Evolutionary conservation across 2,888 invertebrate species (phyloP), one percentile per base, ranked within the genome.

Genomic region (Dryomyza anilis): DNA sequence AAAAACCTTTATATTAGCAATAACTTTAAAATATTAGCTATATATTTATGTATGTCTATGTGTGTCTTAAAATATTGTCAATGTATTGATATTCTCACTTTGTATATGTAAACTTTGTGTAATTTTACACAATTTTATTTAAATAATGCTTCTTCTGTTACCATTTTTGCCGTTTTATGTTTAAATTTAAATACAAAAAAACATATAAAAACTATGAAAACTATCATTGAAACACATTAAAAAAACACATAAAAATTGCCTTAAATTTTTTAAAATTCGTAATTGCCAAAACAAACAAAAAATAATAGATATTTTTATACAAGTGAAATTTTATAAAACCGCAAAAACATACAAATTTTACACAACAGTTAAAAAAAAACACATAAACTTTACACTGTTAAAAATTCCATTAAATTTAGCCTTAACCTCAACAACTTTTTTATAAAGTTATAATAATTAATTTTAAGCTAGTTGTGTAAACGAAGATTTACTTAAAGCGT

Each of bases 331-430:
- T 12, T n/a, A 39, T 23, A 39, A 55, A 55, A 12, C 8, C 14
- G 39, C 29, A 45, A 46, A 48, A 21, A 59, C 46, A 12, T 39
- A 12, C 39, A 39, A 39, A 39, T 39, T n/a, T 39, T 39, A n/a
- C n/a, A n/a, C n/a, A n/a, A n/a, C n/a, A n/a, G n/a, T n/a, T n/a
- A 16, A 52, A 10, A 14, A 21, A 52, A 3, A 29, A 27, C n/a
- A 52, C 52, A 52, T 16, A 19, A 48, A 48, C 23, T 52, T 52
- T 52, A 4, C 33, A 60, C 30, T 60, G 30, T 14, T 27, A 16
- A n/a, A 61, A 29, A 61, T 61, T 61, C 61, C 61, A 61, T 53
- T 52, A 43, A n/a, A 29, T 61, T 33, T 53, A 53, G 23, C 33
- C n/a, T 53, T 27, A 61, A 29, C 14, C 61, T 53, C 29, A 53